A percentile compares a stretch with the other conserved stretches of the same genome.
Evolutionary conservation across 2,113 vertebrate species (phyloP).

Genomic region (Glaucomys volans): DNA sequence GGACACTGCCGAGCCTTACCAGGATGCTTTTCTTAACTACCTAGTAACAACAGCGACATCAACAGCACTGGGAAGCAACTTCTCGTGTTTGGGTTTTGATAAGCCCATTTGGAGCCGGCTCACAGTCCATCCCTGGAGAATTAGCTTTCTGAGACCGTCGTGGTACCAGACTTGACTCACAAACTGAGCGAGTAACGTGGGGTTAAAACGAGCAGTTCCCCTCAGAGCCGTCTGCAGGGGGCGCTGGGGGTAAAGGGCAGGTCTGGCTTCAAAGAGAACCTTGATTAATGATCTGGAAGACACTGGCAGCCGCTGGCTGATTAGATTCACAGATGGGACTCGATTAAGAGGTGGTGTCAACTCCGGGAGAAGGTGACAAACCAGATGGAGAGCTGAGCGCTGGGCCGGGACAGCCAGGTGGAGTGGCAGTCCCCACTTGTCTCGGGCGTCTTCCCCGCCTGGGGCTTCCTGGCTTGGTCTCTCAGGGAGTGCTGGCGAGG

Average conservation of each 20-base stretch:
- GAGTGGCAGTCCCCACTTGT: too few species aligned
- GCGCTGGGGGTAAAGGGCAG: conserved; percentile 44
- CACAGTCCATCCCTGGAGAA: not conserved
- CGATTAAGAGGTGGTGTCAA: conserved; percentile 71
- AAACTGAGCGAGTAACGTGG: not conserved
- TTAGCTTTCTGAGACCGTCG: not conserved
- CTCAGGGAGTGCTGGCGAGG: not conserved
- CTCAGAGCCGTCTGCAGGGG: conserved; percentile 44
- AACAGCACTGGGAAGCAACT: not conserved
- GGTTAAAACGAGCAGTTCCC: conserved; percentile 21
- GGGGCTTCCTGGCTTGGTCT: too few species aligned
- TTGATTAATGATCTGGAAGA: conserved; percentile 85
- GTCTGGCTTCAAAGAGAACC: conserved; percentile 79
- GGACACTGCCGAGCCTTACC: not conserved
- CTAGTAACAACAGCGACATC: not conserved
- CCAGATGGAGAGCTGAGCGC: conserved; percentile 64
- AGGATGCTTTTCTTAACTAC: not conserved
- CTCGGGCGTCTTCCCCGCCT: too few species aligned
- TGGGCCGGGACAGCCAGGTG: not conserved
- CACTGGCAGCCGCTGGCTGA: conserved; percentile 77
- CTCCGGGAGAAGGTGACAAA: conserved; percentile 60
- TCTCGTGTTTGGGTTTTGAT: conserved; percentile 44
- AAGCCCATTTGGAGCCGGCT: not conserved
- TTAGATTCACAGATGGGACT: conserved; percentile 84
- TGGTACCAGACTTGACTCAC: not conserved